Conservation (phyloP, 2,113 vertebrate species). For the Scolopax mira region DNA sequence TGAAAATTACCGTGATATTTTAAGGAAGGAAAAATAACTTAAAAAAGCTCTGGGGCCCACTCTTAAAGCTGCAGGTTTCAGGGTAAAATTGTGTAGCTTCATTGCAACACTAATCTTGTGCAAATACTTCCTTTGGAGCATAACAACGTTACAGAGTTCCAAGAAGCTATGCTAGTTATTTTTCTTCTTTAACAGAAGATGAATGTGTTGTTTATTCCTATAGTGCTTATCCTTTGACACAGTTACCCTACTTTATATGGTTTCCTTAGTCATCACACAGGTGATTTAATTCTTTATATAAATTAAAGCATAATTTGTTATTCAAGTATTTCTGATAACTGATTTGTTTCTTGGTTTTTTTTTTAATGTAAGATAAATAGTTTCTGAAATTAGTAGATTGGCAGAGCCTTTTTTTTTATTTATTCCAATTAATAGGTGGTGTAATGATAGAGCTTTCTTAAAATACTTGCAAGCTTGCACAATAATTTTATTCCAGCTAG, state of each 20-base stretch:
- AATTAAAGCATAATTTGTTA: neutral
- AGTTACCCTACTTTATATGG: neutral
- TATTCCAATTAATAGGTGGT: neutral
- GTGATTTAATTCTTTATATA: neutral
- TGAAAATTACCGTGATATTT: slow-evolving; percentile 46
- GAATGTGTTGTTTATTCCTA: neutral
- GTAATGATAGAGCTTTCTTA: neutral
- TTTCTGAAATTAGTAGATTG: neutral
- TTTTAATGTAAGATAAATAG: neutral
- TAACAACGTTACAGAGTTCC: neutral
- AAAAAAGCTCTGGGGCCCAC: neutral
- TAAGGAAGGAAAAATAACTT: slow-evolving; percentile 53
- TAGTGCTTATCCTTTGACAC: neutral
- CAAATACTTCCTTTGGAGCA: slow-evolving; percentile 14
- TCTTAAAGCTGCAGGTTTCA: slow-evolving; percentile 15
- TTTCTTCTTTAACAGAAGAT: neutral
- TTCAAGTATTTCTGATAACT: neutral
- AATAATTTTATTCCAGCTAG: neutral
- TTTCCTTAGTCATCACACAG: neutral
- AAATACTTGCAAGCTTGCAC: neutral
- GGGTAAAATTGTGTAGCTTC: neutral
- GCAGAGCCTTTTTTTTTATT: neutral
- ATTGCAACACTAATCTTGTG: neutral
- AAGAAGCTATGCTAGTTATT: neutral
- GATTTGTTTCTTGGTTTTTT: neutral